phyloP scores from a whole-genome alignment of 1,140 invertebrate species.

The Acromyrmex charruanus region DNA sequence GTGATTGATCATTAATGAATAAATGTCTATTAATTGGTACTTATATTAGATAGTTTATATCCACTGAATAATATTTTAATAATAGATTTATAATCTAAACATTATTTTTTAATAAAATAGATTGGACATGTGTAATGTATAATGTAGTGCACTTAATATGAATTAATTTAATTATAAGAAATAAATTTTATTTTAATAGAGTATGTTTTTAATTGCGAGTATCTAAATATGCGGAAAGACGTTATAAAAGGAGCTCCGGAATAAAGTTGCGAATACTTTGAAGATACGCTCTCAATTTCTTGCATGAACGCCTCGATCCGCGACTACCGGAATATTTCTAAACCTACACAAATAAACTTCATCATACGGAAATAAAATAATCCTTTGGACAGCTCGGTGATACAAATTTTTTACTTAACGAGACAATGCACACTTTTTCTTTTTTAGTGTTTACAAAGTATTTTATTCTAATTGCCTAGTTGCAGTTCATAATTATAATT shows the following conservation, averaged over 20 bases:
- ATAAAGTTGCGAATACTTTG: too few relatives aligned
- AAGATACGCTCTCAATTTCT: too few relatives aligned
- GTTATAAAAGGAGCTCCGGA: too few relatives aligned
- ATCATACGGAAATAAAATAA: too few relatives aligned
- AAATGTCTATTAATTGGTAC: conserved; percentile 25
- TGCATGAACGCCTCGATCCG: too few relatives aligned
- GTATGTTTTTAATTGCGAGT: neutral
- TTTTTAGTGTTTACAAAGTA: too few relatives aligned
- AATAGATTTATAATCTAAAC: conserved; percentile 30
- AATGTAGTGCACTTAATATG: neutral
- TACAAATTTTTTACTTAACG: too few relatives aligned
- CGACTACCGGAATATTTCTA: too few relatives aligned
- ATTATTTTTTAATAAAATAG: neutral
- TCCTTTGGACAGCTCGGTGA: too few relatives aligned
- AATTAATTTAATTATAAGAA: neutral
- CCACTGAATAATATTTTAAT: conserved; percentile 2
- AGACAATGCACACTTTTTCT: too few relatives aligned
- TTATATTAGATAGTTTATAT: neutral
- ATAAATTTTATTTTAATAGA: conserved; percentile 1
- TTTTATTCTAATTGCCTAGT: neutral
- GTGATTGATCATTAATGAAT: conserved; percentile 39
- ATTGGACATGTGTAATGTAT: neutral
- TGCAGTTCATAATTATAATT: neutral
- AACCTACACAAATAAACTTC: too few relatives aligned
- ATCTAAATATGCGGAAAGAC: too few relatives aligned